phyloP scores from a whole-genome alignment of 2,113 vertebrate genomes.

The Dolichallabes microphthalmus region DNA sequence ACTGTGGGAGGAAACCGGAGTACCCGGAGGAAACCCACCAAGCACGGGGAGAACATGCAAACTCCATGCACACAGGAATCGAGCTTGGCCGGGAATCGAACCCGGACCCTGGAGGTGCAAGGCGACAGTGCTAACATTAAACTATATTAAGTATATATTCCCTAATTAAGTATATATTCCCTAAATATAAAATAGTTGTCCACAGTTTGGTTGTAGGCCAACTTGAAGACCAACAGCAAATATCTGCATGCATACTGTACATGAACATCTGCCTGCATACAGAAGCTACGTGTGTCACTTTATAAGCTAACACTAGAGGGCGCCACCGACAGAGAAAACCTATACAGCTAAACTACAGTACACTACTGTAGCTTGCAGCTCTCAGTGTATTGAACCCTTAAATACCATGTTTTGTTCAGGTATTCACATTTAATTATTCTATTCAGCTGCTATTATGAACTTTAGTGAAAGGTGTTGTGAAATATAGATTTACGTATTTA shows the following conservation, averaged over 20 bases:
- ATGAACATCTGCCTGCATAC: no score
- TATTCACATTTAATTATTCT: not conserved
- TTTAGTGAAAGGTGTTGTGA: not conserved
- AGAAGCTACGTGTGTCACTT: not conserved
- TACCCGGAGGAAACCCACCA: no score
- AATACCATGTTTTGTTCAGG: not conserved
- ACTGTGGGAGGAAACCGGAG: no score
- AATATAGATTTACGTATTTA: not conserved
- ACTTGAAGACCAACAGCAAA: not conserved
- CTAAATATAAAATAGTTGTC: no score
- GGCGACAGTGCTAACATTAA: no score
- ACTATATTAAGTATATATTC: no score
- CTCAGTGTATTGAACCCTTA: not conserved
- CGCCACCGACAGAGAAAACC: slow-evolving; percentile 10
- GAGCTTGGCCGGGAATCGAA: no score
- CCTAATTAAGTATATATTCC: no score
- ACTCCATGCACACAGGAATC: no score
- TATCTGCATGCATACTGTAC: no score
- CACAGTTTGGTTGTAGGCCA: not conserved
- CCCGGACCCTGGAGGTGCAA: no score
- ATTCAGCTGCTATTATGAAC: not conserved
- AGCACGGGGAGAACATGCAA: no score
- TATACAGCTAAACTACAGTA: not conserved
- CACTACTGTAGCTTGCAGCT: not conserved
- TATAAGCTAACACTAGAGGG: slow-evolving; percentile 15